phyloP scores from a whole-genome alignment of 2,113 vertebrate species.

The Phasianus colchicus region DNA sequence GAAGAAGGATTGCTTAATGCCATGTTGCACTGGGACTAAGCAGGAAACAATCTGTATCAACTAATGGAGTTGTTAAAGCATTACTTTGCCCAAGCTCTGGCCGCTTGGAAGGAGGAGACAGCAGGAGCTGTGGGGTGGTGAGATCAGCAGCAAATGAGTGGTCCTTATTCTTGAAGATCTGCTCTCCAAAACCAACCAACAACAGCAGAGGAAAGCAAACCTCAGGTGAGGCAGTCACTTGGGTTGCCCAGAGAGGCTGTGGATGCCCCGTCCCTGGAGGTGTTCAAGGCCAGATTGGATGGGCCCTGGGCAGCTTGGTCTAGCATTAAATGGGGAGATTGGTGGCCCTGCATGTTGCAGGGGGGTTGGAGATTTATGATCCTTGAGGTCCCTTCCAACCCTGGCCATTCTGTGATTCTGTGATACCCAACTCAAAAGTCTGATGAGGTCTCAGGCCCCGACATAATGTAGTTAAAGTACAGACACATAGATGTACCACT shows the following conservation, averaged over 20 bases:
- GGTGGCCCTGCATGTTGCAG: too few relatives aligned
- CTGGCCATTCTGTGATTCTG: too few relatives aligned
- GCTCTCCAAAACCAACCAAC: background rate
- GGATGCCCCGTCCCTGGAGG: too few relatives aligned
- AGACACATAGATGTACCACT: background rate
- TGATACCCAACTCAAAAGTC: background rate
- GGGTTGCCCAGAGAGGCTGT: too few relatives aligned
- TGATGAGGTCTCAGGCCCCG: background rate
- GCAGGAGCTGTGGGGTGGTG: accelerated
- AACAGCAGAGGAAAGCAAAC: background rate
- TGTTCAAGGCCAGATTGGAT: too few relatives aligned
- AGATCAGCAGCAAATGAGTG: background rate
- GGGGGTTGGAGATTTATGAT: too few relatives aligned
- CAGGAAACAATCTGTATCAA: background rate
- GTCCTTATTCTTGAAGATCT: background rate
- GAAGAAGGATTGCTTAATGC: background rate
- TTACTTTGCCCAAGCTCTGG: accelerated
- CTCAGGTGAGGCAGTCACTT: accelerated
- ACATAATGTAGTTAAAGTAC: background rate
- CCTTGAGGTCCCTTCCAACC: too few relatives aligned
- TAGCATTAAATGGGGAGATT: too few relatives aligned
- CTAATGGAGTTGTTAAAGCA: background rate
- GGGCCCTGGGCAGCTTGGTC: too few relatives aligned
- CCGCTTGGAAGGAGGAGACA: background rate
- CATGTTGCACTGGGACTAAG: background rate